Base-by-base conservation (phyloP, 2,113 vertebrate genomes). In the Nansenia antarctica region DNA sequence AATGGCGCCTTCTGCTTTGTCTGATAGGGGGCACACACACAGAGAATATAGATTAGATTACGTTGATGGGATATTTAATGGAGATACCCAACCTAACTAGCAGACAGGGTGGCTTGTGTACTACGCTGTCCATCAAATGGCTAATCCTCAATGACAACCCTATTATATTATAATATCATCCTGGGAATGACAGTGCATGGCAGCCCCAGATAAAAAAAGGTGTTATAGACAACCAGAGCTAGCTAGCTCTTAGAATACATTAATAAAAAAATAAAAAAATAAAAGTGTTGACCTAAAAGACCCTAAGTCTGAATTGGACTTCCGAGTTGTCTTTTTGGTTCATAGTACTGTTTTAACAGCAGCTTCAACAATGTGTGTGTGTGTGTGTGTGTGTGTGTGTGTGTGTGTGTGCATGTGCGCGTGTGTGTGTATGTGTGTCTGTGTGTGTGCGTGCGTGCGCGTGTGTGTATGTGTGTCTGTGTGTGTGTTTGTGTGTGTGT, bases 401-500 rank as follows among this genome's bases (percentile, higher is more conserved):
- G n/a, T n/a, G n/a, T n/a, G n/a, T n/a, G n/a, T n/a, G n/a, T n/a
- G n/a, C n/a, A n/a, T n/a, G n/a, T n/a, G n/a, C 32, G 55, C 22
- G 15, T 35, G 22, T 29, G 26, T 22, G 30, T 58, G 27, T 62
- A 35, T 62, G 18, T 32, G 30, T 37, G 45, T 45, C 53, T 62
- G 24, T 60, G 54, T 9, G 14, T 26, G 47, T 31, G 60, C 27
- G 37, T 30, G 63, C 32, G 14, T 62, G 29, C 14, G 14, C 52
- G 59, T 37, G 59, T 39, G 22, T 22, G 30, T 37, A 26, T 55
- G 49, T n/a, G 34, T 55, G 49, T 24, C 47, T 35, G 49, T 35
- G 65, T 67, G 65, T 55, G 65, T 31, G 64, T 53, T 24, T 66
- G 64, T 32, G 64, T 54, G 47, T 67, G 27, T 26, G 27, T 32